Base-by-base conservation (phyloP, 2,113 vertebrate genomes). In the Pterophyllum scalare region DNA sequence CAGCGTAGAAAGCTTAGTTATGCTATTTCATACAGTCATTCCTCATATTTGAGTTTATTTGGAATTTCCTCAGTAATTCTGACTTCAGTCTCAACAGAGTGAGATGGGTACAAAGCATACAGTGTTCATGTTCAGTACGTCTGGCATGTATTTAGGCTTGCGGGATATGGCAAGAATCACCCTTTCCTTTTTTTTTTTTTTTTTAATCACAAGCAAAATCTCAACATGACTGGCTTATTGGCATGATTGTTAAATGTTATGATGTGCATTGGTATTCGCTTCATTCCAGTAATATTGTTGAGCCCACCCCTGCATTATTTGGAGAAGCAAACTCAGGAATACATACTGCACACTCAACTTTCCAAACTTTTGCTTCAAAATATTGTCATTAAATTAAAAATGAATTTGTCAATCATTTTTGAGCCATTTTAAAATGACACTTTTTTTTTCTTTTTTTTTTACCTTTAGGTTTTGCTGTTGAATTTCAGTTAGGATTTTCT, bases 271-370 rank as follows among this genome's bases (percentile, higher is more conserved):
- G 70, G 64, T 91, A 82, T 57, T 88, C 84, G 61, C 87, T 76
- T 75, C 88, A 80, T 85, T 78, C 49, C 62, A 84, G 85, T 87
- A 77, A 79, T 83, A 75, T 83, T 78, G 83, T 91, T 79, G 40
- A 89, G 59, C 81, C 78, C 83, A 52, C 75, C 86, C 85, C 80
- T 76, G 77, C 89, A 81, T 91, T 89, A 85, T 92, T 84, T 91
- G 83, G 88, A 92, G 84, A 91, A 89, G 88, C 89, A 92, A 94
- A 94, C 94, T 95, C 95, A 95, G 94, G 95, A 94, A 95, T 94
- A 91, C 84, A 94, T 93, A 90, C 89, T 76, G 92, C 90, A 90
- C 90, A 94, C 84, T 89, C 84, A 52, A 88, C 81, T 90, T 85
- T 86, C 83, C 86, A 84, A 92, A 83, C 79, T 85, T 82, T 93